Percentiles rank a stretch among this genome's conserved stretches.
Conservation (phyloP, 1,140 invertebrate genomes). For the Apis cerana region DNA sequence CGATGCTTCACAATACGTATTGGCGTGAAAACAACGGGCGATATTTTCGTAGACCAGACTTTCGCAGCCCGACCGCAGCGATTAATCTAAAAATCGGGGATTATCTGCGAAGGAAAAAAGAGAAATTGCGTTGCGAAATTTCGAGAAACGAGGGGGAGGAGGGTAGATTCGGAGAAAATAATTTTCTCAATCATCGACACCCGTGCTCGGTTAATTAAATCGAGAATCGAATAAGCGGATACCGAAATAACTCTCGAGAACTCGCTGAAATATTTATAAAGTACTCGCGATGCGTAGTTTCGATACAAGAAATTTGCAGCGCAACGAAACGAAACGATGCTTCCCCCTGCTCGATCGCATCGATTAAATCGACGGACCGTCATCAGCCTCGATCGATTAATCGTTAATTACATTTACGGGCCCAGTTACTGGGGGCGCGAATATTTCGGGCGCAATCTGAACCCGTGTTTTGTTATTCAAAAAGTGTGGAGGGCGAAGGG, state of each 20-base stretch:
- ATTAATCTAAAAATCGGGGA: not conserved
- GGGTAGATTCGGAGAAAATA: too few species aligned
- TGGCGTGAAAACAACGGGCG: conserved; percentile 25
- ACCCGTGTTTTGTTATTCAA: too few species aligned
- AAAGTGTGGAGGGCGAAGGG: too few species aligned
- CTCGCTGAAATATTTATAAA: not conserved
- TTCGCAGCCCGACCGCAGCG: not conserved
- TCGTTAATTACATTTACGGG: not conserved
- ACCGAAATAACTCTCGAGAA: not conserved
- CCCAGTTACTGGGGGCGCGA: too few species aligned
- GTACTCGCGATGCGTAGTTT: not conserved
- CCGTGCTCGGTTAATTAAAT: too few species aligned
- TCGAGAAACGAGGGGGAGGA: too few species aligned
- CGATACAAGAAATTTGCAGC: too few species aligned
- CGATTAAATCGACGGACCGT: not conserved
- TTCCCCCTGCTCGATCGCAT: not conserved
- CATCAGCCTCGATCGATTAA: not conserved
- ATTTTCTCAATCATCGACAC: too few species aligned
- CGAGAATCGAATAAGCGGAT: not conserved
- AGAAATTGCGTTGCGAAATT: too few species aligned
- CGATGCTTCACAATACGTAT: conserved; percentile 15
- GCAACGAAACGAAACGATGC: too few species aligned
- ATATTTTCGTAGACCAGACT: conserved; percentile 15
- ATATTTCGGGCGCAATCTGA: not conserved
- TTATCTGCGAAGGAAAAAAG: too few species aligned